Evolutionary conservation across 2,888 invertebrate species (phyloP).

Genomic region (Balanococcus diminutus): DNA sequence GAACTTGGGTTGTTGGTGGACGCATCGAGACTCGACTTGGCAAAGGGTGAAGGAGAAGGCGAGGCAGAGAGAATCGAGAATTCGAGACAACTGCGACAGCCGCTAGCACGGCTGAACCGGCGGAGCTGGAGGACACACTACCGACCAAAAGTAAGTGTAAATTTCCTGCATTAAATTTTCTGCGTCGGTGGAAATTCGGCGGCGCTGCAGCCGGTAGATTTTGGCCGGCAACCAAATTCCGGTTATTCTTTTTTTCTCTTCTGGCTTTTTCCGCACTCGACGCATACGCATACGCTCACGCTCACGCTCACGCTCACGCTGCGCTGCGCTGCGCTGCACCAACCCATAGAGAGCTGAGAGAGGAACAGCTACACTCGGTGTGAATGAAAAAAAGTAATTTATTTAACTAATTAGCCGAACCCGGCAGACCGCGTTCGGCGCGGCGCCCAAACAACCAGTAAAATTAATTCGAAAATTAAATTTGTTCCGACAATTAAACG

Average conservation of each 20-base stretch:
- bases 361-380: background rate
- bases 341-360: background rate
- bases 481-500: conserved; percentile 41
- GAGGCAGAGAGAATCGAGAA: background rate
- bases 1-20: background rate
- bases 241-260: background rate
- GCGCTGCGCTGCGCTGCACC: too few species aligned
- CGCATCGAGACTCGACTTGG: too few species aligned
- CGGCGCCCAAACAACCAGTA: background rate
- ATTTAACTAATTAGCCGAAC: conserved; percentile 50
- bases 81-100: too few species aligned
- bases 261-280: background rate
- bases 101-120: background rate
- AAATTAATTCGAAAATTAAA: conserved; percentile 53
- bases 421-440: background rate
- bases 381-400: conserved; percentile 45
- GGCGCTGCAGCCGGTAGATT: background rate
- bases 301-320: background rate
- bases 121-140: background rate
- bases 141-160: conserved; percentile 22
- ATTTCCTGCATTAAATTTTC: conserved; percentile 43
- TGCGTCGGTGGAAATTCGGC: background rate
- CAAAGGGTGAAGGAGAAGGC: too few species aligned
- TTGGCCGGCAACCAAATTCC: conserved; percentile 44
- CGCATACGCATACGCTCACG: background rate